Conservation (phyloP, 37 sponge, comb jelly and placozoan species). For the Mnemiopsis leidyi region DNA sequence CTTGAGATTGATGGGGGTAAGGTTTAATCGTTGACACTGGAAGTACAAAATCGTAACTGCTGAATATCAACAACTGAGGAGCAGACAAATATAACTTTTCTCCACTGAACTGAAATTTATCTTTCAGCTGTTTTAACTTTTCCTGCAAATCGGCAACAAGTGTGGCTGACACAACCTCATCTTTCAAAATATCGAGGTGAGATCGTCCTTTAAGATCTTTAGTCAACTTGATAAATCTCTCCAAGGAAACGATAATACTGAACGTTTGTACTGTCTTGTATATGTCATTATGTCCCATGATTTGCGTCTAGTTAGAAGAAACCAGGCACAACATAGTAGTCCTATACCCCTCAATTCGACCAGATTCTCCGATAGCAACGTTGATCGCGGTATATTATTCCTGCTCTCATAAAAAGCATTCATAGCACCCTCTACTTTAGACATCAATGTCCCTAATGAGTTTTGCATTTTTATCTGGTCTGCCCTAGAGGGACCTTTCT, state of each 20-base stretch:
- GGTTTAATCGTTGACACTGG: constrained; percentile 15
- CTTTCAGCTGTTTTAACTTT: neutral
- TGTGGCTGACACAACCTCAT: constrained; percentile 6
- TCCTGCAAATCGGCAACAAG: constrained; percentile 6
- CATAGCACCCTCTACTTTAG: constrained; percentile 20
- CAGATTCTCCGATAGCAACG: neutral
- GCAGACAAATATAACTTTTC: neutral
- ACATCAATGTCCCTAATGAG: neutral
- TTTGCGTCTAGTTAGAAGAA: neutral
- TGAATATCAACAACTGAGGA: constrained; percentile 49
- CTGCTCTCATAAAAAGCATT: neutral
- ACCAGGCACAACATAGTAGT: constrained; percentile 63
- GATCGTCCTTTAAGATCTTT: constrained; percentile 18
- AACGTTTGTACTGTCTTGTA: neutral
- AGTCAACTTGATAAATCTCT: neutral
- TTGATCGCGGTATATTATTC: neutral
- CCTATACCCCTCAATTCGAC: constrained; percentile 18
- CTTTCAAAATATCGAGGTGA: constrained; percentile 37
- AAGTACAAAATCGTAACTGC: neutral
- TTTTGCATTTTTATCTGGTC: constrained; percentile 60
- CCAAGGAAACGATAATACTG: constrained; percentile 38
- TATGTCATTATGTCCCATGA: neutral
- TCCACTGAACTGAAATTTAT: constrained; percentile 32
- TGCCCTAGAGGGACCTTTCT: constrained; percentile 17
- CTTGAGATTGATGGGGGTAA: constrained; percentile 24